Evolutionary conservation across 2,797 vertebrate genomes (phyloP).

Genomic region (Rhinichthys osculus): DNA sequence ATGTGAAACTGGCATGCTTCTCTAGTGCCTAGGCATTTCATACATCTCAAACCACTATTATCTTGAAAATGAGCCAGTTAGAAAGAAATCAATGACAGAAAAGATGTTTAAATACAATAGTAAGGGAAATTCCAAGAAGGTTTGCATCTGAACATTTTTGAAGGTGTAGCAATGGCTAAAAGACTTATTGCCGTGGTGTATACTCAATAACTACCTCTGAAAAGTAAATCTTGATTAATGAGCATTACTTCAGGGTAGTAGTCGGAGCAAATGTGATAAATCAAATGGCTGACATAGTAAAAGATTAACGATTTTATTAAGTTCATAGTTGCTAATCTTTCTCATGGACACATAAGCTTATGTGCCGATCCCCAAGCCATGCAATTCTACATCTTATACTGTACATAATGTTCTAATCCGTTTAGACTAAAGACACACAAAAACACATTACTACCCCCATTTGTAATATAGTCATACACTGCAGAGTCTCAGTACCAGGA

Average conservation of each 20-base stretch:
- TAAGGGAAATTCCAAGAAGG: neutral
- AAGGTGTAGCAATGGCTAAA: neutral
- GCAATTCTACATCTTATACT: neutral
- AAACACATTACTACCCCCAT: neutral
- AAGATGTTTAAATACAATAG: neutral
- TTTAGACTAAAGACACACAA: neutral
- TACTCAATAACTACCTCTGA: neutral
- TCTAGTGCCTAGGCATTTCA: neutral
- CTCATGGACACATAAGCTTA: neutral
- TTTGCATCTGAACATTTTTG: neutral
- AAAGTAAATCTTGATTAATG: neutral
- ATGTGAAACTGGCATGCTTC: neutral
- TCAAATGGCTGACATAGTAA: conserved; percentile 12
- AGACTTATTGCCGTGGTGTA: neutral
- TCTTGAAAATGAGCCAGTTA: neutral
- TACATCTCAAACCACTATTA: neutral
- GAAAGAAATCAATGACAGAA: neutral
- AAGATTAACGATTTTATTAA: neutral
- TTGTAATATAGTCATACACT: neutral
- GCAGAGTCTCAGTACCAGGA: neutral
- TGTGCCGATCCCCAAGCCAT: neutral
- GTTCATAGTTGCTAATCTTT: conserved; percentile 16
- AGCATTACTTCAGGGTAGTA: neutral
- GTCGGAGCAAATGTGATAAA: conserved; percentile 1
- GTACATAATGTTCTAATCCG: neutral